Evolutionary conservation across 2,888 invertebrate genomes (phyloP).

Genomic region (Leptopterna dolabrata): DNA sequence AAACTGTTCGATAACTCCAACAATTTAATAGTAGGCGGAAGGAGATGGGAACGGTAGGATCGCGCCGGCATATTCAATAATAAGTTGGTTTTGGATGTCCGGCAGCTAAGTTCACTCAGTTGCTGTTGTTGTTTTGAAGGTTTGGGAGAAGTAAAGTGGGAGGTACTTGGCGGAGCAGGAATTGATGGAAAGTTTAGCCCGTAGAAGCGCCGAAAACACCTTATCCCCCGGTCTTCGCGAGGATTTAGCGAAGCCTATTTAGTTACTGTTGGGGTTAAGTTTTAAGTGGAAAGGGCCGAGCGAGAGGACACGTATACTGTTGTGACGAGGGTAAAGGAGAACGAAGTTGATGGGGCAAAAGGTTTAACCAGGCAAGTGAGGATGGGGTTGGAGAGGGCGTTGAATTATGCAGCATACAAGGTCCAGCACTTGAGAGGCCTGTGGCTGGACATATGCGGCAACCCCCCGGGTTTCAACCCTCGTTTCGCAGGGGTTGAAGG

Average conservation of each 20-base stretch:
- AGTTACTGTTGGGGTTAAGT: slow-evolving; percentile 37
- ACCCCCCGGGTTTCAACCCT: slow-evolving; percentile 8
- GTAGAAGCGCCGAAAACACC: slow-evolving; percentile 11
- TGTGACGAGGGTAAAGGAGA: neutral
- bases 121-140: slow-evolving; percentile 35
- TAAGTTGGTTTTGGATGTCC: slow-evolving; percentile 47
- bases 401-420: slow-evolving; percentile 55
- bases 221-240: neutral
- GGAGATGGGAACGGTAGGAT: slow-evolving; percentile 27
- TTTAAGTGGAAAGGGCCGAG: slow-evolving; percentile 27
- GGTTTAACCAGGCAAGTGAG: neutral
- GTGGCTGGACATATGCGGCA: slow-evolving; percentile 49
- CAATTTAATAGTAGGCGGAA: slow-evolving; percentile 38
- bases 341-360: neutral
- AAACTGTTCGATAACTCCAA: slow-evolving; percentile 47
- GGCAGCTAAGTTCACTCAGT: slow-evolving; percentile 38
- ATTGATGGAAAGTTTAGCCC: slow-evolving; percentile 11
- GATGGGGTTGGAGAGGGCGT: neutral
- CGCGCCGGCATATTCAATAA: slow-evolving; percentile 48
- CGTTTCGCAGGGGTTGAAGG: neutral
- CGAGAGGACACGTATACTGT: neutral
- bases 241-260: slow-evolving; percentile 41
- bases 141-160: neutral
- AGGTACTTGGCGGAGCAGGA: slow-evolving; percentile 3
- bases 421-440: slow-evolving; percentile 53